Conservation (phyloP, 2,797 vertebrate genomes). For the Strix occidentalis region DNA sequence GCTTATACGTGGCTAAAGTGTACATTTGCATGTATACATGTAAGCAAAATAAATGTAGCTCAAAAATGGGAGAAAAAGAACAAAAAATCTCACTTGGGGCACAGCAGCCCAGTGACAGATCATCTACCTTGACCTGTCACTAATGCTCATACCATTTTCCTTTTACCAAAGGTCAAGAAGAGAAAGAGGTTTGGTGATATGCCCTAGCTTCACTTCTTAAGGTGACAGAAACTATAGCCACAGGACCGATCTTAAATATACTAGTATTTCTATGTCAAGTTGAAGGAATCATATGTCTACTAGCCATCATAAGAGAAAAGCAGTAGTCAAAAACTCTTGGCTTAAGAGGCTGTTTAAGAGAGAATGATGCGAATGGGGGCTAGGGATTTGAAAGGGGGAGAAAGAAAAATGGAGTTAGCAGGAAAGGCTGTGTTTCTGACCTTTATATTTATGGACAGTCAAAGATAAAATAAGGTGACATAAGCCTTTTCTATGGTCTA, state of each 20-base stretch:
- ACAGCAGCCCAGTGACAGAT: neutral
- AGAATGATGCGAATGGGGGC: neutral
- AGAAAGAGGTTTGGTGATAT: neutral
- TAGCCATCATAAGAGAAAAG: neutral
- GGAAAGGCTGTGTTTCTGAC: neutral
- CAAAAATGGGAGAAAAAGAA: neutral
- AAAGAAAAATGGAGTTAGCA: neutral
- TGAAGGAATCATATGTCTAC: neutral
- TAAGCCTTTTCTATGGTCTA: neutral
- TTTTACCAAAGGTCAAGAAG: neutral
- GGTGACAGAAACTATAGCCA: neutral
- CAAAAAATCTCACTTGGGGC: neutral
- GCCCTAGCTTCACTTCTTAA: neutral
- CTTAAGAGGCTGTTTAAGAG: neutral
- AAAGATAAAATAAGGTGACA: neutral
- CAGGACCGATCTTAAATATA: neutral
- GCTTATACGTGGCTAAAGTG: neutral
- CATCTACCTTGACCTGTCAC: neutral
- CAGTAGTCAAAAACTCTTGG: neutral
- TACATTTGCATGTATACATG: neutral
- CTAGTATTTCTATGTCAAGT: neutral
- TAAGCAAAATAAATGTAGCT: neutral
- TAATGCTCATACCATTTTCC: neutral
- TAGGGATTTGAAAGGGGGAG: neutral
- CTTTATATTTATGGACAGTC: neutral